A percentile compares a stretch with the other conserved stretches of the same genome.
Conservation (phyloP, 2,888 invertebrate species). For the Netelia melanura region DNA sequence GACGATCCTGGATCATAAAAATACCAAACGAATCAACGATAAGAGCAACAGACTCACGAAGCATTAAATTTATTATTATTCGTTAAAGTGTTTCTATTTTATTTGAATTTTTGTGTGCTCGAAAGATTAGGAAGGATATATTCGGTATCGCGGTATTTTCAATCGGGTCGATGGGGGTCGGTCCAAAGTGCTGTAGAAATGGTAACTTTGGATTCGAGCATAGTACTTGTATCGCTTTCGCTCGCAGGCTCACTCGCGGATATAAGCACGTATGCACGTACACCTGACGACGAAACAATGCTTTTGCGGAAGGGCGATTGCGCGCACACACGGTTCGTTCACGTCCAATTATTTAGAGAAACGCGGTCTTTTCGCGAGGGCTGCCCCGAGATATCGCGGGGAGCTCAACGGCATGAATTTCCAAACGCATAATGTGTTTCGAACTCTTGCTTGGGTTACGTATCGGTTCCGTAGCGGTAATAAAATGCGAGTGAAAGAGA, state of each 20-base stretch:
- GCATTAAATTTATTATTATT: too few species aligned
- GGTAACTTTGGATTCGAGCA: slow-evolving; percentile 76
- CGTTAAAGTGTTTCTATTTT: too few species aligned
- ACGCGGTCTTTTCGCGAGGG: slow-evolving; percentile 64
- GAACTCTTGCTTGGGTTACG: neutral
- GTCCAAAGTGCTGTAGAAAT: slow-evolving; percentile 2
- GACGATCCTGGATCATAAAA: too few species aligned
- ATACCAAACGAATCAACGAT: too few species aligned
- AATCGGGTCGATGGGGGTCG: slow-evolving; percentile 46
- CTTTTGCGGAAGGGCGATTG: slow-evolving; percentile 3
- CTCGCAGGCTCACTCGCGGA: slow-evolving; percentile 43
- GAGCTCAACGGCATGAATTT: neutral
- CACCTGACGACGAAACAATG: slow-evolving; percentile 46
- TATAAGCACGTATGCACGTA: slow-evolving; percentile 8
- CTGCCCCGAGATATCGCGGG: slow-evolving; percentile 62
- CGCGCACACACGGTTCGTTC: slow-evolving; percentile 16
- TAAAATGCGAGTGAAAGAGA: neutral
- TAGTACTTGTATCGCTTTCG: slow-evolving; percentile 71
- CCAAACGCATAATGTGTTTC: neutral
- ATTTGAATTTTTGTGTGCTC: too few species aligned
- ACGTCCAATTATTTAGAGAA: slow-evolving; percentile 76
- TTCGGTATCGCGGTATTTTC: neutral
- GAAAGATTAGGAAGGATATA: neutral
- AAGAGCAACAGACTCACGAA: too few species aligned
- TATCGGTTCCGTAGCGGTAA: neutral